Evolutionary conservation across 2,888 invertebrate species (phyloP).

Genomic region (Argyresthia albistria): DNA sequence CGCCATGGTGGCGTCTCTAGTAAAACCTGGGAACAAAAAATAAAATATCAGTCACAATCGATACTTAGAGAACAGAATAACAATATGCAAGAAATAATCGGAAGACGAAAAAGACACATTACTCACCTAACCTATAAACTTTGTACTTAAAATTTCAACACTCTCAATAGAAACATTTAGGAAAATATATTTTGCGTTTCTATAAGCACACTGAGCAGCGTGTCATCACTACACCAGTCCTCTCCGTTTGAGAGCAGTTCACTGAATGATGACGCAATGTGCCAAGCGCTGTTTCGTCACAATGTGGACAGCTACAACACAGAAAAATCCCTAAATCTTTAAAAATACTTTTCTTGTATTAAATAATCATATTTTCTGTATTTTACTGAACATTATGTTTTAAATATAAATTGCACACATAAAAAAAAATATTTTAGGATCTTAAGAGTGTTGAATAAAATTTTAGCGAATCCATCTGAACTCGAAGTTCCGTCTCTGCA

Average conservation of each 20-base stretch:
- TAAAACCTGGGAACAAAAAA: slow-evolving; percentile 38
- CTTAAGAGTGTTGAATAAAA: no score
- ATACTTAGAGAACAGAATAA: not conserved
- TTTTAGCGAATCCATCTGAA: no score
- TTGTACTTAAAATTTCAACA: slow-evolving; percentile 61
- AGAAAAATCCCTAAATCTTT: not conserved
- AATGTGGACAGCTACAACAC: not conserved
- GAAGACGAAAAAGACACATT: slow-evolving; percentile 1
- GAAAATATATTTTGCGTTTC: slow-evolving; percentile 45
- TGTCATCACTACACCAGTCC: slow-evolving; percentile 45
- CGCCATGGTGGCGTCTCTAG: slow-evolving; percentile 73
- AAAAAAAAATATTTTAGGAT: no score
- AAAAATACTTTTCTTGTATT: not conserved
- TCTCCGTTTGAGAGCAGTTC: slow-evolving; percentile 55
- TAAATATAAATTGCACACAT: no score
- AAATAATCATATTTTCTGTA: no score
- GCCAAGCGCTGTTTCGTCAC: slow-evolving; percentile 16
- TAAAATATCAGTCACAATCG: not conserved
- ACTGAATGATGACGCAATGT: slow-evolving; percentile 63
- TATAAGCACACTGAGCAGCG: slow-evolving; percentile 33
- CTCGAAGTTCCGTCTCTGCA: no score
- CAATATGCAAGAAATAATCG: not conserved
- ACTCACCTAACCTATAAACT: slow-evolving; percentile 59
- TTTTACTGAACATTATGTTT: no score
- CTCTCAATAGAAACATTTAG: slow-evolving; percentile 56